Base-by-base conservation (phyloP, 53 echinoderm and acorn worm species). In the Apostichopus leukothele region DNA sequence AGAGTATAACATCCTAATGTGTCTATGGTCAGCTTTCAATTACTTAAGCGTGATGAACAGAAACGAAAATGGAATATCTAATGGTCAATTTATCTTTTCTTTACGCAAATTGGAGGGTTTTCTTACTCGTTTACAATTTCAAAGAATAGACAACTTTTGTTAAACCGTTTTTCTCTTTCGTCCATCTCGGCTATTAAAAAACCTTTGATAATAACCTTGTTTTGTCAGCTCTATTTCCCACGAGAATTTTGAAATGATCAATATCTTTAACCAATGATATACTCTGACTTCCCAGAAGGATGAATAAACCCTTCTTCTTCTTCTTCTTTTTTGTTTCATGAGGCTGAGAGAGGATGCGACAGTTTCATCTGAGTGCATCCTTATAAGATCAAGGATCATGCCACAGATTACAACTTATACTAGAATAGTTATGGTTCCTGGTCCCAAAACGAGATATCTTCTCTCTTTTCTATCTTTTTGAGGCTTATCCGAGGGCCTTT, bases 211-310 rank as follows among this genome's bases (percentile, higher is more conserved):
- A 16, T 16, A 63, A 63, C 63, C 63, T 16, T 63, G 63, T 63
- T 63, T 63, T 4, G 63, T 63, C 63, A 16, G 63, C 63, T 63
- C 63, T 63, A 11, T 63, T 63, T 63, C 63, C 63, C 63, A 16
- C 12, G 63, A 63, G 63, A 16, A 16, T 13, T 16, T 11, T 39
- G 12, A 8, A 13, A 7, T 16, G 63, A 63, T 63, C 63, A 16
- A 63, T 63, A 63, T 63, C 11, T 63, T 39, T 11, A 63, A 63
- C 12, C 63, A 13, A 63, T 63, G 63, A 63, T 63, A 63, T 63
- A 16, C 16, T 63, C 63, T 16, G 63, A 52, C 79, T 6, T 79
- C 79, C 79, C 79, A 79, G n/a, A 79, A 79, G 79, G 52, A 19
- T 79, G 18, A 63, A 63, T 63, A 63, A 63, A 63, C 39, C 39